A percentile compares a stretch with the other conserved stretches of the same genome.
These are phyloP conservation scores for Drosophila recens DNA, from an alignment of 2,888 invertebrate species.

Conservation along the genomic window DNA sequence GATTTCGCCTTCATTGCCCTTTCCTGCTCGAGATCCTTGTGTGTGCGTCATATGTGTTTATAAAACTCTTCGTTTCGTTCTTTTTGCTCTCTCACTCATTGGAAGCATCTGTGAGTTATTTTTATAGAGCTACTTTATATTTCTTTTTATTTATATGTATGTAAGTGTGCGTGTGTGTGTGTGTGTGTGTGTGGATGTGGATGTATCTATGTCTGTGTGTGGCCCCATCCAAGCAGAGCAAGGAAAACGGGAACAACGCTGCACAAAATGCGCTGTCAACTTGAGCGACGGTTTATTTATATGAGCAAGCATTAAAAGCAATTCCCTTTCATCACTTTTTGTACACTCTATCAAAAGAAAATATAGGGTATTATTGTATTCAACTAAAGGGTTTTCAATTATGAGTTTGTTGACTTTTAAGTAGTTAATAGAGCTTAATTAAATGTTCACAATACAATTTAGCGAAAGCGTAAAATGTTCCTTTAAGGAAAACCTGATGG, in stretches of 20 bases:
- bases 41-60: constrained; percentile 41
- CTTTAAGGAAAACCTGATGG: too few relatives aligned
- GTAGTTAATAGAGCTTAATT: background rate
- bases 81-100: constrained; percentile 35
- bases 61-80: constrained; percentile 25
- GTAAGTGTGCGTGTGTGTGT: background rate
- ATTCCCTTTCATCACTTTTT: constrained; percentile 36
- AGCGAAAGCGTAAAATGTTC: too few relatives aligned
- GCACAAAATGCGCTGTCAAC: constrained; percentile 65
- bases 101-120: constrained; percentile 75
- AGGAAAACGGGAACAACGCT: constrained; percentile 27
- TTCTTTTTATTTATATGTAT: constrained; percentile 3
- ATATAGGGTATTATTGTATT: background rate
- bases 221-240: constrained; percentile 25
- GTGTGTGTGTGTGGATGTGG: too few relatives aligned
- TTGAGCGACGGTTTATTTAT: constrained; percentile 58
- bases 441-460: background rate
- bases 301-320: constrained; percentile 42
- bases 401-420: background rate
- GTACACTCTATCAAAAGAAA: constrained; percentile 22
- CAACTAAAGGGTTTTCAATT: background rate
- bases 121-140: constrained; percentile 75
- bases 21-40: constrained; percentile 28
- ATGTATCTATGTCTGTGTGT: background rate
- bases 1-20: constrained; percentile 36